Base-by-base conservation (phyloP, 2,797 vertebrate species). In the Rhinichthys osculus region DNA sequence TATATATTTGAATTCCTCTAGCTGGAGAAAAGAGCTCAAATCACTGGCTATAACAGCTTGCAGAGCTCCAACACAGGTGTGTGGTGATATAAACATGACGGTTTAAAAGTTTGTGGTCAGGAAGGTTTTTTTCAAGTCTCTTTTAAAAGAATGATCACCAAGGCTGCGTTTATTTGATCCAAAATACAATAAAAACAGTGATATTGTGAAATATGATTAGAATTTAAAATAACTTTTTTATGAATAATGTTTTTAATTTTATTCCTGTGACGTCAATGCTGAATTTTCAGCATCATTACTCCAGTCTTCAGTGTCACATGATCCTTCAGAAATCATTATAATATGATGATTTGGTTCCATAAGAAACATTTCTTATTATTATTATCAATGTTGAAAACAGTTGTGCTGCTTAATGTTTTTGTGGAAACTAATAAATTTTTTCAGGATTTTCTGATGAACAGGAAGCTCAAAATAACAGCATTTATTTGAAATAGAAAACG, bases 21-120 rank as follows among this genome's bases (percentile, higher is more conserved):
- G 96, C 91, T 96, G 83, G 80, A 93, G 82, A 96, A 92, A 90
- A 91, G 96, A 92, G 94, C 94, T 0, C 78, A 92, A 62, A 83
- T 57, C 14, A 86, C 89, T 40, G 94, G 95, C 23, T 88, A 92
- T 93, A 88, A 17, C 7, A 89, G 57, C 7, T 21, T 73, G 30
- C 91, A 89, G 8, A 23, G 0, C 4, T 87, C 88, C 23, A 93
- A 93, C 87, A 73, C 40, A 90, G 92, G 95, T 95, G 11, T 74
- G 82, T 66, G 70, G 42, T n/a, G n/a, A 40, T 71, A 7, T 23
- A 59, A n/a, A 59, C 54, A n/a, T 10, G n/a, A 74, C 5, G 21
- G 7, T 70, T 17, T 10, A 70, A 70, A 70, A 27, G 5, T 66
- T 66, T 17, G 5, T 9, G 19, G 7, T 21, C 19, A 52, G 17